These are phyloP conservation scores for Hephaestus fuliginosus DNA, from an alignment of 2,797 vertebrate genomes.

Conservation along the genomic window DNA sequence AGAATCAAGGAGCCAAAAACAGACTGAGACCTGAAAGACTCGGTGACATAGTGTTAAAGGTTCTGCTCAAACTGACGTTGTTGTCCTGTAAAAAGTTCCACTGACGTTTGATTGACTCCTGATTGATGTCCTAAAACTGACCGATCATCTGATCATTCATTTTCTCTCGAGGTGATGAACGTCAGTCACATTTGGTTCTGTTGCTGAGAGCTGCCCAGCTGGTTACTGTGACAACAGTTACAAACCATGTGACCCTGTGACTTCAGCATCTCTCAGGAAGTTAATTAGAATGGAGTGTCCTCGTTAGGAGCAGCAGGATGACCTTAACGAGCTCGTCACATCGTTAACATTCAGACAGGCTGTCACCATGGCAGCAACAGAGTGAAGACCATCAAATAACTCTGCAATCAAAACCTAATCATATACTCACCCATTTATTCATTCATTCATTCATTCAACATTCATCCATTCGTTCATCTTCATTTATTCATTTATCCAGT, in stretches of 20 bases:
- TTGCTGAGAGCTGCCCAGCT: not conserved
- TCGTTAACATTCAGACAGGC: not conserved
- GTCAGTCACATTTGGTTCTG: not conserved
- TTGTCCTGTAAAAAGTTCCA: not conserved
- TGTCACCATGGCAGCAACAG: not conserved
- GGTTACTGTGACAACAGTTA: not conserved
- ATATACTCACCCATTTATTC: not conserved
- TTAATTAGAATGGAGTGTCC: not conserved
- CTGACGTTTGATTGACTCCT: not conserved
- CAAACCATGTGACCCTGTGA: not conserved
- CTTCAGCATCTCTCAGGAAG: slow-evolving; percentile 2
- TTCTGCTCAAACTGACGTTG: not conserved
- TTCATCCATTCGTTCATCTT: not conserved
- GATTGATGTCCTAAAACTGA: no score
- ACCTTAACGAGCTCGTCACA: not conserved
- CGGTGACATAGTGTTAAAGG: no score
- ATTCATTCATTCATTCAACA: not conserved
- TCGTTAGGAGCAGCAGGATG: not conserved
- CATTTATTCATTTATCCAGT: not conserved
- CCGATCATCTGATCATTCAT: no score
- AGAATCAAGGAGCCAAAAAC: no score
- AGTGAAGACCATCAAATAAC: not conserved
- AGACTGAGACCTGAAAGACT: no score
- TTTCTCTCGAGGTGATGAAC: not conserved
- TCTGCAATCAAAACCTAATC: not conserved